Conservation (phyloP, 1,140 invertebrate species). For the Bombus polaris region DNA sequence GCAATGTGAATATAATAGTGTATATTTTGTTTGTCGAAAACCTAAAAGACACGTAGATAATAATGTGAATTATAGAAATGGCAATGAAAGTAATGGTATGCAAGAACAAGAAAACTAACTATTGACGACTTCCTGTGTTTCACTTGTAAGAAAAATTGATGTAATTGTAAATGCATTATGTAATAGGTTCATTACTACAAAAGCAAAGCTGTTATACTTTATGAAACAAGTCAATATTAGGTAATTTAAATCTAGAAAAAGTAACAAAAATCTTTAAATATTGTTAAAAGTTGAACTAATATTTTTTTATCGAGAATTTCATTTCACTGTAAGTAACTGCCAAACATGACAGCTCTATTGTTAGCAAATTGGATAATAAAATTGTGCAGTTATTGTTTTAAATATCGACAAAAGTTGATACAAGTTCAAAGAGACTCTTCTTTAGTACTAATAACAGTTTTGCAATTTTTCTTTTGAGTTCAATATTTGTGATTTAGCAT, state of each 20-base stretch:
- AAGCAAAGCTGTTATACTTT: constrained; percentile 48
- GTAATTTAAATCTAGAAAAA: constrained; percentile 18
- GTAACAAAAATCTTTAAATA: constrained; percentile 19
- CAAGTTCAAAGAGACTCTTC: neutral
- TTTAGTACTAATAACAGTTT: constrained; percentile 44
- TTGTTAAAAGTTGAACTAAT: constrained; percentile 25
- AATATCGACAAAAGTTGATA: neutral
- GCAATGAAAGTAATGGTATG: constrained; percentile 73
- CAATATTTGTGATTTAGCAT: constrained; percentile 64
- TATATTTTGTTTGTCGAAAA: constrained; percentile 94
- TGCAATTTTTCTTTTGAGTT: constrained; percentile 54
- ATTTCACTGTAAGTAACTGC: constrained; percentile 26
- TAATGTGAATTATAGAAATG: constrained; percentile 69
- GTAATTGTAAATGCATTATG: constrained; percentile 48
- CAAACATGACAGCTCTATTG: constrained; percentile 1
- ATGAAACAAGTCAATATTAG: constrained; percentile 44
- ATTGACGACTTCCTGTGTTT: constrained; percentile 50
- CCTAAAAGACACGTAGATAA: constrained; percentile 76
- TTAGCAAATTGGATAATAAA: constrained; percentile 35
- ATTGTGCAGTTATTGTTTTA: constrained; percentile 31
- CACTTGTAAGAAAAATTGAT: constrained; percentile 52
- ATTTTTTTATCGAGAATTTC: constrained; percentile 45
- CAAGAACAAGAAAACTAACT: constrained; percentile 74
- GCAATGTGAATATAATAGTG: constrained; percentile 93
- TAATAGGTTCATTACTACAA: constrained; percentile 34